phyloP scores from a whole-genome alignment of 2,888 invertebrate genomes.

The Tenodera sinensis region DNA sequence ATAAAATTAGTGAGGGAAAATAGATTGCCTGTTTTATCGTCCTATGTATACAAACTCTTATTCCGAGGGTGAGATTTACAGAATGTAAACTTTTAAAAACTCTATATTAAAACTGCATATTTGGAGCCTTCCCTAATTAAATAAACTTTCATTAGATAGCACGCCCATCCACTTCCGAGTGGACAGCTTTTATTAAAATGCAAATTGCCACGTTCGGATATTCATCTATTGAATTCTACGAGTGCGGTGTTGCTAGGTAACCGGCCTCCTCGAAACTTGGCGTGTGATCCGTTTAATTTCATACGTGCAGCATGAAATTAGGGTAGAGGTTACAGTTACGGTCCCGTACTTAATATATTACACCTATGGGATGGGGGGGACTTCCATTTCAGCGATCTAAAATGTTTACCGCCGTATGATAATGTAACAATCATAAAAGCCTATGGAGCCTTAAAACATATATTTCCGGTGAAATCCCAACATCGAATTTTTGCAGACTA shows the following conservation, averaged over 20 bases:
- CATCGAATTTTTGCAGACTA: no score
- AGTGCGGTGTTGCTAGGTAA: background rate
- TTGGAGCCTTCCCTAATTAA: background rate
- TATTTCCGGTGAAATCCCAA: no score
- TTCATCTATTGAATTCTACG: background rate
- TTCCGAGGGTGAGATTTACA: background rate
- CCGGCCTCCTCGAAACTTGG: no score
- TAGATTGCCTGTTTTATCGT: background rate
- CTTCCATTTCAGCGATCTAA: no score
- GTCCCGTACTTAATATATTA: no score
- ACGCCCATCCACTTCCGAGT: background rate
- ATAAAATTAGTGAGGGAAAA: background rate
- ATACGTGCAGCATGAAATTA: no score
- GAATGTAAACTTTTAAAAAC: background rate
- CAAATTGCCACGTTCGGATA: background rate
- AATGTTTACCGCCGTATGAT: no score
- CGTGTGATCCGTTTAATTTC: no score
- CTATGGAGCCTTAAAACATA: no score
- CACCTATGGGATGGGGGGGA: no score
- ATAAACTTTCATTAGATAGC: background rate
- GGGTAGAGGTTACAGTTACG: no score
- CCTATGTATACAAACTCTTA: background rate
- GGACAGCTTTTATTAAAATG: background rate
- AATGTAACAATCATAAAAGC: no score
- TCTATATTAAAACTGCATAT: background rate